These are phyloP conservation scores for Chlorops oryzae DNA, from an alignment of 1,140 invertebrate species.

Conservation along the genomic window DNA sequence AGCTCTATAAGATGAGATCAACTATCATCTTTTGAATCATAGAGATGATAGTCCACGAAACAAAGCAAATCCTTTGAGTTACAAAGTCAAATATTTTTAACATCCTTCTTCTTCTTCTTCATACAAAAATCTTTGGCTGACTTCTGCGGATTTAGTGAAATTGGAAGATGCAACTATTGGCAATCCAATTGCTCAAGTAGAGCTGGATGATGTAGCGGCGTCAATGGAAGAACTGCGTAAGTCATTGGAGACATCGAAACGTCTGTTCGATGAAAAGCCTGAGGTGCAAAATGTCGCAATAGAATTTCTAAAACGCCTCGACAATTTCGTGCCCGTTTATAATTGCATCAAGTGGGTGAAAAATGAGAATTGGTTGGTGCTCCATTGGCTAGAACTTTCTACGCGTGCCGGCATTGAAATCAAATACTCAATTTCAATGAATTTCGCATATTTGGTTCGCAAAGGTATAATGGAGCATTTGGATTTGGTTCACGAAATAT, in stretches of 20 bases:
- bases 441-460: slow-evolving; percentile 33
- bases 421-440: slow-evolving; percentile 32
- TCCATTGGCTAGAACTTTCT: slow-evolving; percentile 39
- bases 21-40: too few species aligned
- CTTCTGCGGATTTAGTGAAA: slow-evolving; percentile 34
- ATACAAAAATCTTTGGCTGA: slow-evolving; percentile 35
- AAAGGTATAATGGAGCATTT: slow-evolving; percentile 37
- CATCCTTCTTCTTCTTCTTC: too few species aligned
- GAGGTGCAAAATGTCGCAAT: slow-evolving; percentile 37
- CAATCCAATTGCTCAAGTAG: slow-evolving; percentile 33
- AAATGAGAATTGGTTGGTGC: slow-evolving; percentile 40
- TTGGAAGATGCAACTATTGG: slow-evolving; percentile 40
- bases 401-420: slow-evolving; percentile 26
- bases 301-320: slow-evolving; percentile 25
- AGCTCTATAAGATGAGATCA: too few species aligned
- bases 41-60: too few species aligned
- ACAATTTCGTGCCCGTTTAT: slow-evolving; percentile 30
- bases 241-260: slow-evolving; percentile 19
- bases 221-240: slow-evolving; percentile 22
- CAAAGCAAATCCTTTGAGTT: too few species aligned
- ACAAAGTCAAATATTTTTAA: too few species aligned
- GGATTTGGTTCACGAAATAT: slow-evolving; percentile 30
- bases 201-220: slow-evolving; percentile 31
- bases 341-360: slow-evolving; percentile 33
- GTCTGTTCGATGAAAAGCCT: slow-evolving; percentile 29